Evolutionary conservation across 2,113 vertebrate species (phyloP), one percentile per base, ranked within the genome.

Genomic region (Sturnira hondurensis): DNA sequence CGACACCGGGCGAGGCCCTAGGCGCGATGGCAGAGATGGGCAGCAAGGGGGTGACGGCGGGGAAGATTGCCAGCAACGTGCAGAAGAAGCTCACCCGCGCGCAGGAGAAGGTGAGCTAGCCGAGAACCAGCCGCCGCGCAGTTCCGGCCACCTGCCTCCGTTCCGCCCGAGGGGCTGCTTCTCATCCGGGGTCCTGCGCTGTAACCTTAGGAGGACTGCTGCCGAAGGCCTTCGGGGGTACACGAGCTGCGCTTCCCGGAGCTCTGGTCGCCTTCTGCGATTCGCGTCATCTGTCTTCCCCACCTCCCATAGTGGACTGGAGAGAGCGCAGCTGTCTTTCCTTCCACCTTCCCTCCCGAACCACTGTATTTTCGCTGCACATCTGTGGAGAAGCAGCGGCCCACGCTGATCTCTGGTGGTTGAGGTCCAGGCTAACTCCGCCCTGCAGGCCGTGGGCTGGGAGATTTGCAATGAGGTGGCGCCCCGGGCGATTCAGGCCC

Each of bases 81-180:
- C 99, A 99, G 99, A 99, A 99, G 98, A 99, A 99, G 97, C 98
- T 99, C n/a, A 99, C 99, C 52, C 98, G 99, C 77, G 99, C 99
- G 17, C 99, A 99, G 94, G 99, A 99, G 97, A 99, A 99, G 99
- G 99, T 99, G 98, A 98, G 98, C 67, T 16, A 74, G 56, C 86
- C 2, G 12, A 15, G 28, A 24, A 33, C 24, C 28, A 17, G 54
- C 76, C 12, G 26, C n/a, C 31, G 20, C 20, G 15, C 52, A 1
- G 41, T 24, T 36, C 7, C 15, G 28, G 77, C 11, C 86, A 78
- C 74, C 93, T 83, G 93, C 54, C 77, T 22, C 22, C 4, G 1
- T 4, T 28, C 68, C 1, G 6, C 2, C 43, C 19, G 19, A 10
- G 0, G 33, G 10, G 12, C 31, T 9, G 33, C 31, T 26, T 31